Conservation (phyloP, 2,888 invertebrate species). For the Thyatira batis region DNA sequence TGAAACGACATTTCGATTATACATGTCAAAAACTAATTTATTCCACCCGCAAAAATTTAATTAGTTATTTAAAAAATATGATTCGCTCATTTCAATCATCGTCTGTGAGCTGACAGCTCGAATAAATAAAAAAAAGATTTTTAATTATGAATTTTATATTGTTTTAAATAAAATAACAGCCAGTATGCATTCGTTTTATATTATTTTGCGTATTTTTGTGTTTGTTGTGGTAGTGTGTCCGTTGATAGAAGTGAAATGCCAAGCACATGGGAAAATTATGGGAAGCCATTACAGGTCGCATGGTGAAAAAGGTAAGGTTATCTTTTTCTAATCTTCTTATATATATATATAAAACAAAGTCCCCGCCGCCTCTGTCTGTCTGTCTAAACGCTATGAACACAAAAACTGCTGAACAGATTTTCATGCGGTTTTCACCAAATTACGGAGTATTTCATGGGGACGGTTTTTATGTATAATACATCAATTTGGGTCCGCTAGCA, state of each 20-base stretch:
- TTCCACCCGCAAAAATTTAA: background rate
- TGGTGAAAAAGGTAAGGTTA: constrained; percentile 12
- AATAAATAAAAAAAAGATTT: background rate
- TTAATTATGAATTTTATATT: background rate
- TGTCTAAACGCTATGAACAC: too few relatives aligned
- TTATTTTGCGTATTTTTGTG: constrained; percentile 33
- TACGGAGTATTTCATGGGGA: too few relatives aligned
- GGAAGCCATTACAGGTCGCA: constrained; percentile 4
- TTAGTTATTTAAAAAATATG: background rate
- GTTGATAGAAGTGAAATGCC: constrained; percentile 13
- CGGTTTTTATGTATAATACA: too few relatives aligned
- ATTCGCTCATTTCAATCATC: background rate
- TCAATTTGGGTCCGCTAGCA: too few relatives aligned
- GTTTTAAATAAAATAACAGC: constrained; percentile 3
- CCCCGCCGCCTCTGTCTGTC: too few relatives aligned
- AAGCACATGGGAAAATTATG: constrained; percentile 14
- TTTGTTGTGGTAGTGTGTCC: constrained; percentile 49
- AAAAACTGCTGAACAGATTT: too few relatives aligned
- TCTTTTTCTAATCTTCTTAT: background rate
- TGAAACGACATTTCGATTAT: background rate
- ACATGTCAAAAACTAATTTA: background rate
- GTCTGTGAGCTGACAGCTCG: background rate
- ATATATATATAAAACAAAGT: background rate
- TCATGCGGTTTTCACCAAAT: too few relatives aligned
- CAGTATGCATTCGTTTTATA: background rate